phyloP scores from a whole-genome alignment of 2,797 vertebrate species.

The Rhyacichthys aspro region DNA sequence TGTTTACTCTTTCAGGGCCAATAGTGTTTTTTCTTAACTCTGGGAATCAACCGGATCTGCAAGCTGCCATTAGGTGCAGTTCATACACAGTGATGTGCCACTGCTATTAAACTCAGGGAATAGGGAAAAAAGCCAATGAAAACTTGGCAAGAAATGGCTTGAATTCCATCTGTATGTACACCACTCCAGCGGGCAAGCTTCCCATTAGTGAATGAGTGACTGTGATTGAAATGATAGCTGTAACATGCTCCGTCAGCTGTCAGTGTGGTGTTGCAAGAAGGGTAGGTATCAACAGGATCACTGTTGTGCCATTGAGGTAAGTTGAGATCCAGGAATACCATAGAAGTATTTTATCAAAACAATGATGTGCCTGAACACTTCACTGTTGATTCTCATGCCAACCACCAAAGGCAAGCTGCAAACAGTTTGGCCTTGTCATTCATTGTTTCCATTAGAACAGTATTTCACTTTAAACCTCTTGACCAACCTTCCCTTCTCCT shows the following conservation, averaged over 20 bases:
- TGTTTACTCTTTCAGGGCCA: slow-evolving; percentile 23
- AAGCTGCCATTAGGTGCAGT: slow-evolving; percentile 46
- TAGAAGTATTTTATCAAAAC: slow-evolving; percentile 45
- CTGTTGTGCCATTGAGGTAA: slow-evolving; percentile 42
- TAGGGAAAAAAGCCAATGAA: slow-evolving; percentile 63
- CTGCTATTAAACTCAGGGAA: slow-evolving; percentile 59
- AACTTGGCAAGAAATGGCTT: slow-evolving; percentile 65
- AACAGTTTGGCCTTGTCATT: slow-evolving; percentile 30
- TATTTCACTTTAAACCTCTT: slow-evolving; percentile 48
- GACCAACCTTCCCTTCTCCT: slow-evolving; percentile 15
- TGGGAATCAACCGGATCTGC: slow-evolving; percentile 33
- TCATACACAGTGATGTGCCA: slow-evolving; percentile 59
- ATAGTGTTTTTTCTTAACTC: slow-evolving; percentile 31
- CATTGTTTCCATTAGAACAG: slow-evolving; percentile 13
- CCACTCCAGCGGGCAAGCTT: slow-evolving; percentile 64
- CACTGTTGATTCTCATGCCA: slow-evolving; percentile 36
- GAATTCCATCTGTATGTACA: slow-evolving; percentile 61
- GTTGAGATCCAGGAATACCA: slow-evolving; percentile 37
- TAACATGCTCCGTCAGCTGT: slow-evolving; percentile 53
- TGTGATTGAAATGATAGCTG: slow-evolving; percentile 61
- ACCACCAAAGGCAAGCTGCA: slow-evolving; percentile 22
- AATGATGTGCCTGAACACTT: slow-evolving; percentile 47
- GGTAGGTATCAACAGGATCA: slow-evolving; percentile 48
- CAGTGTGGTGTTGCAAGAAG: slow-evolving; percentile 47
- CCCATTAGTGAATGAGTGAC: slow-evolving; percentile 56